Percentiles rank a stretch among this genome's conserved stretches.
Evolutionary conservation across 2,797 vertebrate species (phyloP).

Genomic region (Premnoplex brunnescens): DNA sequence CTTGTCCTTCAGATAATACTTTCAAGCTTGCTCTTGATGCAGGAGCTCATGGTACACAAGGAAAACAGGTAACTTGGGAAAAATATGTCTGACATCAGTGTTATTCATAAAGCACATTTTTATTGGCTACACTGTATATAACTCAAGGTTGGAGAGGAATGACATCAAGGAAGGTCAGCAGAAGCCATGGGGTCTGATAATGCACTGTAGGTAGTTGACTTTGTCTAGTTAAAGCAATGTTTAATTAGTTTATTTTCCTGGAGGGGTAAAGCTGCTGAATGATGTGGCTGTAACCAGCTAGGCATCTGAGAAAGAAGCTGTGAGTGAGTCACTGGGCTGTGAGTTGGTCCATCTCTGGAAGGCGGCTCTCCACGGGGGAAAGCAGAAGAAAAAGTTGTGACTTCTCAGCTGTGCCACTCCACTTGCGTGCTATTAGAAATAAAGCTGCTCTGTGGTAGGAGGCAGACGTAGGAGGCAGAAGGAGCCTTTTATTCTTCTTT

Average conservation of each 20-base stretch:
- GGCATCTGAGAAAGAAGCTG: not conserved
- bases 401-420: fast-evolving
- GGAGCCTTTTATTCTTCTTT: not conserved
- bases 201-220: not conserved
- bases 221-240: not conserved
- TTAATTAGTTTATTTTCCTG: not conserved
- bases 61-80: not conserved
- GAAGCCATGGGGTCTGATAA: not conserved
- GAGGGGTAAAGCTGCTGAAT: not conserved
- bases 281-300: not conserved
- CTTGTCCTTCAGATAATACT: not conserved
- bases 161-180: not conserved
- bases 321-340: fast-evolving
- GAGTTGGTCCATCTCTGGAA: not conserved
- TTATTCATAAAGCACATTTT: not conserved
- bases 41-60: not conserved
- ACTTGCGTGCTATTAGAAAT: not conserved
- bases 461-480: not conserved
- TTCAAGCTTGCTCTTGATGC: not conserved
- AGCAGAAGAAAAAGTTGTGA: not conserved
- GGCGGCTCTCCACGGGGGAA: not conserved
- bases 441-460: not conserved
- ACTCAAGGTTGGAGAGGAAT: not conserved
- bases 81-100: not conserved
- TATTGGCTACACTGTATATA: not conserved